phyloP scores from a whole-genome alignment of 2,113 vertebrate species.

The Plecotus auritus region DNA sequence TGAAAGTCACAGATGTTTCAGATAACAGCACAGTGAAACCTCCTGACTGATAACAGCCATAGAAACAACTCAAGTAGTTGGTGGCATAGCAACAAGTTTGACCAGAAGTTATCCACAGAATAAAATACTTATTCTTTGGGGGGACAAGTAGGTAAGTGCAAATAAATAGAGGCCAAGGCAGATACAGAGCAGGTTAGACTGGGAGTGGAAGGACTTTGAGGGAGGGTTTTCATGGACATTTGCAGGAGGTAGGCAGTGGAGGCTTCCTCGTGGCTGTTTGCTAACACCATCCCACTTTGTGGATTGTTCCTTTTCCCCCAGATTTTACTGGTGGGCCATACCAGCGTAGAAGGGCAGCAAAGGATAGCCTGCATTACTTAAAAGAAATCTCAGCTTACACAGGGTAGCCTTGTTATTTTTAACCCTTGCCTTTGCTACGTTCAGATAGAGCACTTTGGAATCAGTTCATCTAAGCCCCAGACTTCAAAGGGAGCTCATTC shows the following conservation, averaged over 20 bases:
- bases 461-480: slow-evolving; percentile 4
- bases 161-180: not conserved
- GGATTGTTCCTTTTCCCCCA: not conserved
- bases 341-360: not conserved
- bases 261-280: not conserved
- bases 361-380: not conserved
- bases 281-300: not conserved
- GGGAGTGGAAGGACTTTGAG: not conserved
- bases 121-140: not conserved
- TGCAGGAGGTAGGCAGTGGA: not conserved
- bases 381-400: not conserved
- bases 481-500: slow-evolving; percentile 52
- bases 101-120: not conserved
- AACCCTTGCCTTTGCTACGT: not conserved
- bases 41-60: not conserved
- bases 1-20: slow-evolving; percentile 31
- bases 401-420: slow-evolving; percentile 4
- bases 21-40: slow-evolving; percentile 20
- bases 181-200: not conserved
- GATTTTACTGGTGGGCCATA: not conserved
- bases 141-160: not conserved
- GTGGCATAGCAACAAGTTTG: not conserved
- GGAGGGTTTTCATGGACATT: not conserved
- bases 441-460: not conserved
- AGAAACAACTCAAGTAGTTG: slow-evolving; percentile 11